These are phyloP conservation scores for Poeciliopsis retropinna DNA, from an alignment of 2,113 vertebrate species.

Conservation along the genomic window DNA sequence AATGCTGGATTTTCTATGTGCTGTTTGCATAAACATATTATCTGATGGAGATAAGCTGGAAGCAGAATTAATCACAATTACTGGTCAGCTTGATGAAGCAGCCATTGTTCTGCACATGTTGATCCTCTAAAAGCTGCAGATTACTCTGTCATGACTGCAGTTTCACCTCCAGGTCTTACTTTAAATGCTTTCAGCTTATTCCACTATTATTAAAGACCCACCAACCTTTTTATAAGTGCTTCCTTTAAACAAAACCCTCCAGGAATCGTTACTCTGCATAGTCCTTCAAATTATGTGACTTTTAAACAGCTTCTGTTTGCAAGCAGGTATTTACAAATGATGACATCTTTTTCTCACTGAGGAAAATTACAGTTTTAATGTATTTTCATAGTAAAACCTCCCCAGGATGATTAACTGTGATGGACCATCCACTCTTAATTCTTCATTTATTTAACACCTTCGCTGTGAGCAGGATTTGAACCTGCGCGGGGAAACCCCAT, in stretches of 20 bases:
- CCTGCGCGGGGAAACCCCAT: too few relatives aligned
- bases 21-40: neutral
- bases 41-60: neutral
- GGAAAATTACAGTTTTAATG: neutral
- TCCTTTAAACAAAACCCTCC: too few relatives aligned
- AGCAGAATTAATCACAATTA: slow-evolving; percentile 59
- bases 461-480: too few relatives aligned
- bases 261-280: neutral
- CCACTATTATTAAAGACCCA: slow-evolving; percentile 62
- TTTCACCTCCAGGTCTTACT: slow-evolving; percentile 54
- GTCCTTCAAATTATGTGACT: slow-evolving; percentile 7
- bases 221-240: slow-evolving; percentile 18
- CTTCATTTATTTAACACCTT: too few relatives aligned
- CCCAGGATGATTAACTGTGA: too few relatives aligned
- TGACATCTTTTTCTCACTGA: slow-evolving; percentile 17
- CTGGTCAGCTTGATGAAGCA: slow-evolving; percentile 60
- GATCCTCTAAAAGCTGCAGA: slow-evolving; percentile 68
- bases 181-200: slow-evolving; percentile 52
- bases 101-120: slow-evolving; percentile 59
- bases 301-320: neutral
- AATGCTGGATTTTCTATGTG: neutral
- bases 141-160: slow-evolving; percentile 53
- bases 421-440: too few relatives aligned
- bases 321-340: slow-evolving; percentile 38
- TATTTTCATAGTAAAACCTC: too few relatives aligned